Evolutionary conservation across 2,888 invertebrate species (phyloP).

Genomic region (Anarsia innoxiella): DNA sequence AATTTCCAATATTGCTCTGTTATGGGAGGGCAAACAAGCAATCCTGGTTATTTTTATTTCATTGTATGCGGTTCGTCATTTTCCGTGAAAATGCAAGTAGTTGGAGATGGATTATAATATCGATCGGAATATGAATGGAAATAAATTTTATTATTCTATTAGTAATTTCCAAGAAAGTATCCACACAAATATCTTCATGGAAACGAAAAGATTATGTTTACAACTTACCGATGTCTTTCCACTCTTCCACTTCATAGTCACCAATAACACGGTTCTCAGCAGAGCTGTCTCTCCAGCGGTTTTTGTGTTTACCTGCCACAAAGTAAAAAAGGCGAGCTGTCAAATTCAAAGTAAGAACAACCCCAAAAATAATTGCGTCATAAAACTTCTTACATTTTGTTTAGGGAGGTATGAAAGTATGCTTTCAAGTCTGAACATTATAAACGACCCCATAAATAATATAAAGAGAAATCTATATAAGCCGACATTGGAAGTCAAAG

Average conservation of each 20-base stretch:
- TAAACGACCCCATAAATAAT: conserved; percentile 53
- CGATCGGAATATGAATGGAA: no score
- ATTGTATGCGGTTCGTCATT: no score
- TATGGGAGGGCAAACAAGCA: no score
- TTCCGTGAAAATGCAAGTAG: no score
- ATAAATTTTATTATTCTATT: no score
- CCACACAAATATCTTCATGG: no score
- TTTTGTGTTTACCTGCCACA: conserved; percentile 72
- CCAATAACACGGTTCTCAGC: conserved; percentile 77
- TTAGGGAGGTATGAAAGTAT: conserved; percentile 44
- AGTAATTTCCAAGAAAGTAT: no score
- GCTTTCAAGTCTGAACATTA: conserved; percentile 52
- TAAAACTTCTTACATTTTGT: conserved; percentile 43
- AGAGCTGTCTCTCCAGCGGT: conserved; percentile 71
- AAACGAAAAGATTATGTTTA: neutral
- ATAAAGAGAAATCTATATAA: conserved; percentile 59
- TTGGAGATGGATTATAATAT: no score
- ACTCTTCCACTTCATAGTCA: conserved; percentile 84
- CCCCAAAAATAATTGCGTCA: conserved; percentile 41
- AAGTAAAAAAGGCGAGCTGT: conserved; percentile 7
- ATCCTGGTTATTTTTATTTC: no score
- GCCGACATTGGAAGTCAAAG: conserved; percentile 66
- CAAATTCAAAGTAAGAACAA: conserved; percentile 18
- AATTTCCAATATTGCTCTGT: no score
- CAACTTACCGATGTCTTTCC: conserved; percentile 80